Base-by-base conservation (phyloP, 2,888 invertebrate genomes). In the Myopa testacea region DNA sequence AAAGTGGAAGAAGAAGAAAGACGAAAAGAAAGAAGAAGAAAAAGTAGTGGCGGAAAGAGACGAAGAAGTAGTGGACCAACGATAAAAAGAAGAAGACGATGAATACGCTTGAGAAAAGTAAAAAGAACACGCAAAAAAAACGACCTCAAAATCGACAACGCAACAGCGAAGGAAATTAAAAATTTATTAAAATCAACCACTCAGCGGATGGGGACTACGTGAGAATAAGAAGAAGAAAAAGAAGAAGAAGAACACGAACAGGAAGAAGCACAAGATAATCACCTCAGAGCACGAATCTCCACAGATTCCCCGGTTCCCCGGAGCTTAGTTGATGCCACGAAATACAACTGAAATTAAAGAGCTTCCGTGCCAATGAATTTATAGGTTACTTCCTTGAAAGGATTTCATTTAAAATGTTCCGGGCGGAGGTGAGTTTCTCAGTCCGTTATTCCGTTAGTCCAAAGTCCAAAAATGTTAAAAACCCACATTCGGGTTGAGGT, bases 311-410 rank as follows among this genome's bases (percentile, higher is more conserved):
- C 26, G 1, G 26, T 12, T 19, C 12, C 63, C 63, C 7, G 63
- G 34, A 63, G 26, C 19, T 3, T 63, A 19, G 37, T 19, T 4
- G 37, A 26, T 45, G 45, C 45, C 3, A 8, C 1, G 45, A 45
- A 45, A 45, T 6, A 3, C 45, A 69, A 45, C 8, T 45, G n/a
- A 69, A 69, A 34, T 45, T 4, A 12, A 26, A 69, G 50, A 69
- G 14, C 50, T 69, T 69, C 69, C 69, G 50, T 45, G 52, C 69
- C 50, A 69, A 69, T 69, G 52, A 45, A 16, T 69, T 69, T 69
- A 26, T 69, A 50, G 69, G 69, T 69, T 69, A 69, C 45, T 26
- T 6, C 45, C 45, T 26, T 6, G 7, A 50, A 68, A 69, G 50
- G 69, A 69, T 50, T 69, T 50, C 6, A 52, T n/a, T 40, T 68